phyloP scores from a whole-genome alignment of 2,888 invertebrate genomes.

The Chrysolina americana region DNA sequence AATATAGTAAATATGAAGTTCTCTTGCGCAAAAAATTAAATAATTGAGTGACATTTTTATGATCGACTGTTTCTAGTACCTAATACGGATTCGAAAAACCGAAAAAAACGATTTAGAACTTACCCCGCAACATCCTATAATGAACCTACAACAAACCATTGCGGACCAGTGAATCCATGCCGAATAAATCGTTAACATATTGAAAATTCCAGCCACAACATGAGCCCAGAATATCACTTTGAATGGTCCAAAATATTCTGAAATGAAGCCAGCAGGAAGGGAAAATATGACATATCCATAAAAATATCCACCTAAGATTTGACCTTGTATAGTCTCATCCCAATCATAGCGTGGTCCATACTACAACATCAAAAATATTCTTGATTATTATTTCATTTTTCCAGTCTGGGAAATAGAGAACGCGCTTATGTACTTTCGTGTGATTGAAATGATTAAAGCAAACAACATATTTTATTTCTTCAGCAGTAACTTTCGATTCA shows the following conservation, averaged over 20 bases:
- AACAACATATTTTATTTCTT: no score
- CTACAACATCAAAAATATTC: constrained; percentile 59
- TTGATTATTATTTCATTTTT: no score
- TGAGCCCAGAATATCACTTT: constrained; percentile 47
- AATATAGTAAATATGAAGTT: no score
- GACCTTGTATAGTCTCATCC: constrained; percentile 75
- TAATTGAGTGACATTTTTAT: no score
- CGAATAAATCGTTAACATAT: constrained; percentile 71
- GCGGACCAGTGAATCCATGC: constrained; percentile 72
- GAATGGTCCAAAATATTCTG: constrained; percentile 52
- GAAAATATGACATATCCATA: constrained; percentile 79
- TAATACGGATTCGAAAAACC: no score
- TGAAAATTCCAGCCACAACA: constrained; percentile 40
- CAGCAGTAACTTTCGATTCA: no score
- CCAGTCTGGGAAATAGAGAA: no score
- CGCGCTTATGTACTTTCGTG: no score
- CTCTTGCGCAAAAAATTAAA: no score
- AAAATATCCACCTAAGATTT: constrained; percentile 77
- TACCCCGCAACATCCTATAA: constrained; percentile 75
- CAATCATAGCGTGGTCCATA: constrained; percentile 72
- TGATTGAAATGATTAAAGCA: no score
- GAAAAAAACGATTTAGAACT: constrained; percentile 62
- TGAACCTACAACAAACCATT: constrained; percentile 72
- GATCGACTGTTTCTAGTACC: no score
- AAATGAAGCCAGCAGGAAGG: constrained; percentile 73